A percentile compares a stretch with the other conserved stretches of the same genome.
Evolutionary conservation across 1,140 invertebrate species (phyloP).

Genomic region (Caenorhabditis briggsae): DNA sequence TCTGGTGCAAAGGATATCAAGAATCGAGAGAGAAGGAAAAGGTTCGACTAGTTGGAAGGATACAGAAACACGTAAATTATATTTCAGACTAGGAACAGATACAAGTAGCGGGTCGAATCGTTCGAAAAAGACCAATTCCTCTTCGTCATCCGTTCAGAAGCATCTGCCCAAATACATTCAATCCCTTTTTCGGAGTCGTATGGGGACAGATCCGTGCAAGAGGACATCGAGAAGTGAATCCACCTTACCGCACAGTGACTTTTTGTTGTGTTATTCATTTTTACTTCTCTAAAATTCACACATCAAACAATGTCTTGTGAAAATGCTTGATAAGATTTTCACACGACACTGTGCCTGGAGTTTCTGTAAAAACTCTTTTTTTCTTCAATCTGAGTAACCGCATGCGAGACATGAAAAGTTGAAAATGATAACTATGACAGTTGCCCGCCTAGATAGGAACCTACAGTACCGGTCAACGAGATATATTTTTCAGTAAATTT

Average conservation of each 20-base stretch:
- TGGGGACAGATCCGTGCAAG: constrained; percentile 78
- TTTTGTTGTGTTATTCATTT: constrained; percentile 34
- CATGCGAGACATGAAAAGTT: not conserved
- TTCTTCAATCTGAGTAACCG: not conserved
- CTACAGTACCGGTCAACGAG: too few relatives aligned
- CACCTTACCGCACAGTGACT: constrained; percentile 56
- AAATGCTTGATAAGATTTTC: too few relatives aligned
- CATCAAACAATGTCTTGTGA: too few relatives aligned
- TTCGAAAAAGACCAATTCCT: constrained; percentile 76
- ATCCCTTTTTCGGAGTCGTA: constrained; percentile 74
- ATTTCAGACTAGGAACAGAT: constrained; percentile 74
- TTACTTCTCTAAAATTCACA: constrained; percentile 18
- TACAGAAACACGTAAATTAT: not conserved
- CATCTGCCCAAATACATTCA: constrained; percentile 77
- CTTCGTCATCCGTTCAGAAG: constrained; percentile 73
- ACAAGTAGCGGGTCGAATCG: constrained; percentile 75
- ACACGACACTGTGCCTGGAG: not conserved
- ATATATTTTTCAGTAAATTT: too few relatives aligned
- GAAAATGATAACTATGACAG: not conserved
- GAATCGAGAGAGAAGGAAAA: constrained; percentile 73
- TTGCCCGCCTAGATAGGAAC: too few relatives aligned
- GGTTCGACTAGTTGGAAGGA: constrained; percentile 36
- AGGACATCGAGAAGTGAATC: constrained; percentile 69
- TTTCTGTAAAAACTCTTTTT: not conserved
- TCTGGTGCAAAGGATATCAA: constrained; percentile 76